phyloP scores from a whole-genome alignment of 2,797 vertebrate genomes.

The Cuniculus paca region DNA sequence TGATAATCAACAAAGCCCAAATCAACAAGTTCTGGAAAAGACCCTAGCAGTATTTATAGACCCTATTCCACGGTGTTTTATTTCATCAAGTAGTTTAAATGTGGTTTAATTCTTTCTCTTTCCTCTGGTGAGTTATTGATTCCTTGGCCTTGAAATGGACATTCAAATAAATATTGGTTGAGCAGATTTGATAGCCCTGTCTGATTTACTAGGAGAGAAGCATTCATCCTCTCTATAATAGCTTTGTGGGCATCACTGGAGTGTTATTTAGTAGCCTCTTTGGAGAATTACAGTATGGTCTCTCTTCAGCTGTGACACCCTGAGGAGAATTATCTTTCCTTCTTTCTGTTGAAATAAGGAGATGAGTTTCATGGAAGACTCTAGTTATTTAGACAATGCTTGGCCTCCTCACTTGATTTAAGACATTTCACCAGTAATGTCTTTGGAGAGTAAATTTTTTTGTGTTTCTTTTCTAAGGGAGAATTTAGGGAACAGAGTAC shows the following conservation, averaged over 20 bases:
- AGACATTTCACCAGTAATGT: neutral
- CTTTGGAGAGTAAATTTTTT: neutral
- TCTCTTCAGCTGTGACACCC: neutral
- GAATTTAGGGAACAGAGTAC: neutral
- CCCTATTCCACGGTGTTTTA: neutral
- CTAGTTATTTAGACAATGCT: conserved; percentile 9
- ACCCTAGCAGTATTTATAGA: neutral
- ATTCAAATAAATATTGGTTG: conserved; percentile 58
- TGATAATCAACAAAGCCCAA: conserved; percentile 25
- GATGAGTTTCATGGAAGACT: conserved; percentile 5
- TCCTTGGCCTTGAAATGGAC: conserved; percentile 62
- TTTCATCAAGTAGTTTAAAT: conserved; percentile 24
- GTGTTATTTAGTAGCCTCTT: conserved; percentile 35
- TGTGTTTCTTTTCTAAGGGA: conserved; percentile 46
- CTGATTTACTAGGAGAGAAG: neutral
- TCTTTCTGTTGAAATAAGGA: conserved; percentile 29
- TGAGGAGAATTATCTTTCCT: conserved; percentile 43
- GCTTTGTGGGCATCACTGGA: neutral
- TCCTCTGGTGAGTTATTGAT: conserved; percentile 57
- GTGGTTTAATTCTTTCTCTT: conserved; percentile 48
- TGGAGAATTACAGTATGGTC: neutral
- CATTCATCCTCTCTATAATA: neutral
- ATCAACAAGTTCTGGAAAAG: conserved; percentile 25
- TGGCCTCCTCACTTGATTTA: conserved; percentile 30
- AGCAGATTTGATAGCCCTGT: neutral